Base-by-base conservation (phyloP, 2,797 vertebrate genomes). In the Gymnoscopelus microlampas region DNA sequence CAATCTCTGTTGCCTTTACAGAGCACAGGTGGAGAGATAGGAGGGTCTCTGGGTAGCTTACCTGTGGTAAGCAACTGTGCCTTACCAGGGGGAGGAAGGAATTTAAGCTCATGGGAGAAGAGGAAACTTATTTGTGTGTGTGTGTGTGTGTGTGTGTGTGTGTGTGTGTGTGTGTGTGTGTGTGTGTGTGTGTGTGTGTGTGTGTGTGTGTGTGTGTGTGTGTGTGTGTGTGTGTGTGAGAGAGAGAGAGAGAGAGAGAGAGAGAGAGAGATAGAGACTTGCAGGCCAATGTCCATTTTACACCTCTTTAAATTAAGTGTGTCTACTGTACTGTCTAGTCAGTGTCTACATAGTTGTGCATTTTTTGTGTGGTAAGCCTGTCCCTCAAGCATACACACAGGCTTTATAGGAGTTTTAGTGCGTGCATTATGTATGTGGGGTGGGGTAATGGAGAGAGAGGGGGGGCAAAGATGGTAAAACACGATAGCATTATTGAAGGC, bases 1-100 rank as follows among this genome's bases (percentile, higher is more conserved):
- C 84, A 74, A 93, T 91, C 87, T 87, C 61, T 87, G 86, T 85
- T 44, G 39, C 39, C 39, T 44, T 44, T 88, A 87, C 82, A 82
- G 81, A 65, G 70, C 67, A 56, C 81, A 87, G 81, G 86, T 83
- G 68, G 81, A 62, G 71, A 51, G 76, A 55, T 23, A 60, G 56
- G n/a, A 24, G 49, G 60, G 75, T 57, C 63, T 51, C 65, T 44
- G 70, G 79, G 80, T 62, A 60, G 88, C 83, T 88, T 77, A 89
- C 89, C 64, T 83, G 82, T 83, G 78, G 74, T 80, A 85, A 78
- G 81, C 73, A 74, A 61, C 81, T 77, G 62, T 3, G 60, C 73
- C 61, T 3, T 67, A 55, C 14, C 5, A 13, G 50, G 12, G n/a
- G 50, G 3, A 48, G 8, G 58, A n/a, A 72, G 53, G 63, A 78